Evolutionary conservation across 2,797 vertebrate species (phyloP), one percentile per base, ranked within the genome.

Genomic region (Galago senegalensis): DNA sequence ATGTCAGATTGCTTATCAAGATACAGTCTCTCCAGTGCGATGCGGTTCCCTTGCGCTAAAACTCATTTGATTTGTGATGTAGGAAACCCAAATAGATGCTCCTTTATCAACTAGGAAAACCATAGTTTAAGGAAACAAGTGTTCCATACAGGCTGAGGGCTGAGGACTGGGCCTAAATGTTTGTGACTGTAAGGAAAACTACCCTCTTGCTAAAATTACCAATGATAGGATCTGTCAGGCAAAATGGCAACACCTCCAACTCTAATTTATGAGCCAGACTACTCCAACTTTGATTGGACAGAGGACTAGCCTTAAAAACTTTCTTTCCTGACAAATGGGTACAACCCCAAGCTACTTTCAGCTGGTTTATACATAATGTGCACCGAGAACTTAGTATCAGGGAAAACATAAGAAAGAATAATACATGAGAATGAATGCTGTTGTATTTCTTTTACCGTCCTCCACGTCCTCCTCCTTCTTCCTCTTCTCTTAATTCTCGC

Each of bases 1-100:
- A 65, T 1, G 1, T 13, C 21, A 34, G 27, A 0, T 2, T 11
- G 12, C 5, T 27, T 16, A 0, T 5, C n/a, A 13, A 75, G 31
- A 61, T 1, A 1, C 5, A 2, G 1, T 49, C 77, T 29, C 43
- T 82, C 20, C n/a, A 0, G 0, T 70, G 63, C 75, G 89, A 53
- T 53, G 49, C 16, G 49, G 2, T 18, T 65, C 17, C 29, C 21
- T 31, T 3, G 18, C 0, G 0, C 65, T n/a, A n/a, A 67, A 67
- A n/a, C 31, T n/a, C 65, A 67, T n/a, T n/a, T 16, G 3, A 31
- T 67, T n/a, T 67, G 65, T 67, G 31, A 67, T 67, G 65, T 18
- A 31, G n/a, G n/a, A 17, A 17, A 67, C 65, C 65, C 18, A n/a
- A 67, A 67, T n/a, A 67, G 31, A 67, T n/a, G 31, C 65, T 17